A percentile compares a stretch with the other conserved stretches of the same genome.
Evolutionary conservation across 2,888 invertebrate species (phyloP).

Genomic region (Drosophila pegasa): DNA sequence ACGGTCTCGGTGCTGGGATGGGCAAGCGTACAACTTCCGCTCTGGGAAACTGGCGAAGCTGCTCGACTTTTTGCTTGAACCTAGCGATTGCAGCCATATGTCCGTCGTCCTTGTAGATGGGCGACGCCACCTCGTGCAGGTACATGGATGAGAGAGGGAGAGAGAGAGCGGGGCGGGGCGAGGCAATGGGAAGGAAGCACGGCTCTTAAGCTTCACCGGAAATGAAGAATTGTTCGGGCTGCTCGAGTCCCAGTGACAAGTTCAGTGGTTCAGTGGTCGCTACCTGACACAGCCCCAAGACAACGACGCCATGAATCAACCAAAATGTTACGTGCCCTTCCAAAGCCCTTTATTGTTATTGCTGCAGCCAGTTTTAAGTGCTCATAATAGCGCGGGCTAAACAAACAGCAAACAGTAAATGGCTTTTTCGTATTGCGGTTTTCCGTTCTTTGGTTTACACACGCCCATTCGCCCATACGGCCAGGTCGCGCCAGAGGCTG

Average conservation of each 20-base stretch:
- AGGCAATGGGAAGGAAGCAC: slow-evolving; percentile 66
- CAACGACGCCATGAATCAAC: slow-evolving; percentile 48
- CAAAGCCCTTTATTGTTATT: slow-evolving; percentile 26
- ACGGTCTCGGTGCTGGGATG: slow-evolving; percentile 34
- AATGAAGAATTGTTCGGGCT: slow-evolving; percentile 72
- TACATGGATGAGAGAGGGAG: slow-evolving; percentile 9
- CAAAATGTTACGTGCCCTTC: slow-evolving; percentile 41
- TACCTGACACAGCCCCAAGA: slow-evolving; percentile 50
- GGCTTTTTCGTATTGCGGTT: slow-evolving; percentile 74
- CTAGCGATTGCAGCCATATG: slow-evolving; percentile 20
- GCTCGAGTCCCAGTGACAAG: slow-evolving; percentile 68
- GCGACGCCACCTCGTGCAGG: slow-evolving; percentile 19
- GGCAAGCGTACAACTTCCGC: slow-evolving; percentile 66
- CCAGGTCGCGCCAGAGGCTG: slow-evolving; percentile 9
- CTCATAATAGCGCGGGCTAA: slow-evolving; percentile 57
- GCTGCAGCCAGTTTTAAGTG: slow-evolving; percentile 67
- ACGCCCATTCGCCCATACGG: background rate
- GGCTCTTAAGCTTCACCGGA: slow-evolving; percentile 80
- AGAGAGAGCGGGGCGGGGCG: no score
- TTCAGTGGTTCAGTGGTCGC: slow-evolving; percentile 58
- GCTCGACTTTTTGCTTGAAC: slow-evolving; percentile 25
- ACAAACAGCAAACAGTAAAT: slow-evolving; percentile 58
- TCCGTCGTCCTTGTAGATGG: slow-evolving; percentile 23
- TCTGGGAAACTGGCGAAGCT: slow-evolving; percentile 32
- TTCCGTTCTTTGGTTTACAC: slow-evolving; percentile 47